Conservation (phyloP, 92 coral and sea anemone genomes). For the Phenganax subtilis region DNA sequence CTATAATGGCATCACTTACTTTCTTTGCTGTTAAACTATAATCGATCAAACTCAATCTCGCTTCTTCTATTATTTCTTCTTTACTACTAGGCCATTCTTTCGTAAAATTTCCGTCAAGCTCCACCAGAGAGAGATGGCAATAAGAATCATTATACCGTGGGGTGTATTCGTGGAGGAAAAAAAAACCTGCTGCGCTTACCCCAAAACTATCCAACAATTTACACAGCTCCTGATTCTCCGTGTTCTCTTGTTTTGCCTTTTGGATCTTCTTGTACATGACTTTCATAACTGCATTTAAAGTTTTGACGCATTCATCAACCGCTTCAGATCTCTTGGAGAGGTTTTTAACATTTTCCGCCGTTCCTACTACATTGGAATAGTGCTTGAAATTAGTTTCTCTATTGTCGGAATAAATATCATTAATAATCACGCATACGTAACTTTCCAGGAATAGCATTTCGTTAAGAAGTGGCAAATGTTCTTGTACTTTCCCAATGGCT, state of each 20-base stretch:
- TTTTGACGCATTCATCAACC: background rate
- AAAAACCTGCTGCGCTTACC: background rate
- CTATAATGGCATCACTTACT: background rate
- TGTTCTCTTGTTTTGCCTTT: background rate
- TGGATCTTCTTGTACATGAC: background rate
- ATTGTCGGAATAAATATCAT: background rate
- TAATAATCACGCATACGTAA: background rate
- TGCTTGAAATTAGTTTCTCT: background rate
- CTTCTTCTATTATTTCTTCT: background rate
- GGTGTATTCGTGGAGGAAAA: background rate
- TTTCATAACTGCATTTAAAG: background rate
- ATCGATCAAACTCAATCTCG: background rate
- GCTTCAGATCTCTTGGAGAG: background rate
- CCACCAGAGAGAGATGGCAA: background rate
- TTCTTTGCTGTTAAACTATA: background rate
- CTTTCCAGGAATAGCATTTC: background rate
- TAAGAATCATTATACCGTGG: background rate
- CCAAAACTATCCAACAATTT: background rate
- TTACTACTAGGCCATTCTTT: background rate
- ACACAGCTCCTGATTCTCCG: background rate
- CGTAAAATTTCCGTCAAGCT: background rate
- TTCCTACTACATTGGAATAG: background rate
- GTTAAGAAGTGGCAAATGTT: background rate
- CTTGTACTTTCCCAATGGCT: background rate
- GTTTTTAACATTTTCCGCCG: too few relatives aligned